These are phyloP conservation scores for Zaprionus gabonicus DNA, from an alignment of 1,140 invertebrate species.

Conservation along the genomic window DNA sequence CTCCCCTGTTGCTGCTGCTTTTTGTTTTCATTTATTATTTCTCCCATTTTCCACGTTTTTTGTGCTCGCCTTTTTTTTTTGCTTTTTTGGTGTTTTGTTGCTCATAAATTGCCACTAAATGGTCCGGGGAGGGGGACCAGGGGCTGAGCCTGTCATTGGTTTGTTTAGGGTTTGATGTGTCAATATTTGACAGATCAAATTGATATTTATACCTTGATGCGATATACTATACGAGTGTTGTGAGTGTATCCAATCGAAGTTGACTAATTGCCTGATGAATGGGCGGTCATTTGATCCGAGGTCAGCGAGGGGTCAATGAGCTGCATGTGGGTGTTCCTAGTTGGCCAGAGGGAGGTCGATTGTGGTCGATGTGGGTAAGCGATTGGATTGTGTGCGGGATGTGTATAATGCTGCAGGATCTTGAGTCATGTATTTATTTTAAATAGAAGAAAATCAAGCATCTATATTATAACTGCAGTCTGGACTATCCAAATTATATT, in stretches of 20 bases:
- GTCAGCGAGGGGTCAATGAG: constrained; percentile 39
- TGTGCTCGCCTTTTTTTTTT: constrained; percentile 58
- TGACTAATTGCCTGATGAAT: constrained; percentile 77
- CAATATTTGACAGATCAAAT: constrained; percentile 83
- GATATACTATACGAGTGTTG: constrained; percentile 40
- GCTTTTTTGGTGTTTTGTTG: constrained; percentile 76
- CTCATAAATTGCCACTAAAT: constrained; percentile 82
- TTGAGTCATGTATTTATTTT: not conserved
- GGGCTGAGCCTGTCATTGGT: constrained; percentile 69
- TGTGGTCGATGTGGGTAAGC: not conserved
- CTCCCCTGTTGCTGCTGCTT: constrained; percentile 14
- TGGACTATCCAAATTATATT: too few species aligned
- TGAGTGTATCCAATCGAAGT: constrained; percentile 40
- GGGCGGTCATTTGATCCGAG: constrained; percentile 42
- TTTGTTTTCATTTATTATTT: constrained; percentile 76
- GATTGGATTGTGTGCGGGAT: not conserved
- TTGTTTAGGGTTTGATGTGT: constrained; percentile 83
- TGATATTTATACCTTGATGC: constrained; percentile 79
- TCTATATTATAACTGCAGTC: too few species aligned
- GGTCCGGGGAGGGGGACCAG: constrained; percentile 29
- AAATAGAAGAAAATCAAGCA: not conserved
- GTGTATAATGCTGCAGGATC: too few species aligned
- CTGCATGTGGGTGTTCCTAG: not conserved
- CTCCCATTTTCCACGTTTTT: constrained; percentile 62
- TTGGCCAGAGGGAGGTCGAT: not conserved